Conservation (phyloP, 2,797 vertebrate species). For the Anabas testudineus region DNA sequence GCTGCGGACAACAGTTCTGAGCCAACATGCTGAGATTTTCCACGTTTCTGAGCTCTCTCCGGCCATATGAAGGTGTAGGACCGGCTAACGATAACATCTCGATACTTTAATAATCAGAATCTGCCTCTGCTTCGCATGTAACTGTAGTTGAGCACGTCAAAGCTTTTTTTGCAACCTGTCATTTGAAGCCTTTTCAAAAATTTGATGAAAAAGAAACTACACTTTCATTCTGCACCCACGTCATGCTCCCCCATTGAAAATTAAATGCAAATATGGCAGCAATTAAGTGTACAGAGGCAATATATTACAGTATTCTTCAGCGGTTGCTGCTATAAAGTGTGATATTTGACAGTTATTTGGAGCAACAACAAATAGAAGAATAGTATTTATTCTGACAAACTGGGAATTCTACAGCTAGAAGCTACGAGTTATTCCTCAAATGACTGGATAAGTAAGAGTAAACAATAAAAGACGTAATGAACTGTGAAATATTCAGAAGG, state of each 20-base stretch:
- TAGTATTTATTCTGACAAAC: conserved; percentile 27
- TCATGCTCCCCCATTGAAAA: conserved; percentile 45
- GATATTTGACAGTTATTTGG: conserved; percentile 35
- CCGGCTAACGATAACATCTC: conserved; percentile 36
- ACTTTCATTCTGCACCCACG: conserved; percentile 45
- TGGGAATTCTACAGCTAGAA: conserved; percentile 20
- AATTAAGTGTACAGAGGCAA: conserved; percentile 34
- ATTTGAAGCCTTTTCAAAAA: conserved; percentile 33
- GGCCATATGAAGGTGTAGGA: not conserved
- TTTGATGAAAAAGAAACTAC: conserved; percentile 25
- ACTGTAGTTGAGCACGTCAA: conserved; percentile 33
- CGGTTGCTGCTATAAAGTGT: conserved; percentile 24
- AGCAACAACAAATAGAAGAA: conserved; percentile 17
- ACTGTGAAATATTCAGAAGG: conserved; percentile 26
- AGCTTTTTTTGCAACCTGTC: conserved; percentile 24
- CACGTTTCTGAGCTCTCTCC: not conserved
- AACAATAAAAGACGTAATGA: conserved; percentile 30
- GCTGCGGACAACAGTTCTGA: not conserved
- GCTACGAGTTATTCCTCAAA: conserved; percentile 12
- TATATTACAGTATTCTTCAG: conserved; percentile 25
- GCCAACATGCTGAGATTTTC: not conserved
- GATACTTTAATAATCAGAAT: conserved; percentile 24
- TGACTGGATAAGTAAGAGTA: not conserved
- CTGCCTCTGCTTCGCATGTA: conserved; percentile 38
- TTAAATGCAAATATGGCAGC: conserved; percentile 53